Conservation (phyloP, 2,113 vertebrate genomes). For the Etheostoma spectabile region DNA sequence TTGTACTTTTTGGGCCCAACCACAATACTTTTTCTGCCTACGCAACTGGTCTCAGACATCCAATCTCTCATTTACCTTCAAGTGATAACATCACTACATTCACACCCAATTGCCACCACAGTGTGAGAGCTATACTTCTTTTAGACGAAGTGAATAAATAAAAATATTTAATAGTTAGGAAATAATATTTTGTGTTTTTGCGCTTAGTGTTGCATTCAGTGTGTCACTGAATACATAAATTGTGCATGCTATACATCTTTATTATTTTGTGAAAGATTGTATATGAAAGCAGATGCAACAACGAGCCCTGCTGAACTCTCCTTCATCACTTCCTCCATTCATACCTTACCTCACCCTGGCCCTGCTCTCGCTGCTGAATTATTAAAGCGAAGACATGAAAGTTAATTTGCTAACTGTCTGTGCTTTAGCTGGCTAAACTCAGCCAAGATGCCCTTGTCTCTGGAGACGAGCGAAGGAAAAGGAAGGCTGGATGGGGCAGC, state of each 20-base stretch:
- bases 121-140: constrained; percentile 20
- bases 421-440: constrained; percentile 81
- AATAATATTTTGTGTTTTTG: constrained; percentile 42
- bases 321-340: constrained; percentile 53
- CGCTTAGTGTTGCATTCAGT: constrained; percentile 6
- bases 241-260: constrained; percentile 51
- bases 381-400: constrained; percentile 82
- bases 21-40: too few relatives aligned
- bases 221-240: constrained; percentile 22
- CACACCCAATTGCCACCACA: constrained; percentile 3
- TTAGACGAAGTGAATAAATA: constrained; percentile 43
- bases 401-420: constrained; percentile 84
- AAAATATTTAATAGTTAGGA: constrained; percentile 5
- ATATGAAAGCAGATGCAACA: constrained; percentile 46
- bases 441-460: constrained; percentile 75
- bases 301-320: constrained; percentile 31
- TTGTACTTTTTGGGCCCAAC: too few relatives aligned
- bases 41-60: neutral
- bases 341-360: constrained; percentile 60
- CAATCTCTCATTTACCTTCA: constrained; percentile 38
- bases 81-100: constrained; percentile 22
- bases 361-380: constrained; percentile 72
- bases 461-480: constrained; percentile 54
- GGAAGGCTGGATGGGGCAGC: constrained; percentile 66
- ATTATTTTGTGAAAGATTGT: constrained; percentile 32